Evolutionary conservation across 2,888 invertebrate genomes (phyloP), one percentile per base, ranked within the genome.

Genomic region (Thereva nobilitata): DNA sequence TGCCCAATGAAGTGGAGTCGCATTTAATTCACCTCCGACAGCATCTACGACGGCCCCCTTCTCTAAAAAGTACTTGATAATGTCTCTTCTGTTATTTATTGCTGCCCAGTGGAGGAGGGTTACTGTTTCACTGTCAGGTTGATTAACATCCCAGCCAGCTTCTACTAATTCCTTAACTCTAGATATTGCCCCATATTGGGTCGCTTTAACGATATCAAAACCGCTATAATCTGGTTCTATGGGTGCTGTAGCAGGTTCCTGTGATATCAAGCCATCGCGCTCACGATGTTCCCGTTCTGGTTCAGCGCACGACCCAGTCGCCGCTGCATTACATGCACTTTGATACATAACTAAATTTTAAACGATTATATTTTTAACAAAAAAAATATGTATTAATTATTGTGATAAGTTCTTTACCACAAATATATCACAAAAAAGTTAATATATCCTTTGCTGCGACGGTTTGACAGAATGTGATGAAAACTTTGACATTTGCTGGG

Each of bases 41-140:
- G 93, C 93, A 83, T 99, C 97, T 3, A 98, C 91, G 68, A 88
- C 84, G 10, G 93, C 93, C 59, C 93, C 96, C 77, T 91, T 91
- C 68, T 89, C 87, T 72, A 97, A 85, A 75, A 92, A 90, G 82
- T 91, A 96, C 75, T 89, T 88, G 67, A 97, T 93, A 73, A 98
- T 92, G 75, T 97, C 95, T 72, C 89, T 87, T 66, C 97, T 86
- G 84, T 98, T 98, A 82, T 99, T 99, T 77, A 99, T 99, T 12
- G 98, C 92, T 44, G 98, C 98, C 99, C 99, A 99, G 80, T 99
- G 99, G n/a, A 99, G 83, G 59, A 99, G 83, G 2, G 97, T 96
- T 65, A 99, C 97, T 56, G 95, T 96, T 81, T 99, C 98, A 72
- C 86, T 86, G 80, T 99, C 98, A 53, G 95, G 90, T 77, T 92